Percentiles rank a stretch among this genome's conserved stretches.
Conservation (phyloP, 1,140 invertebrate genomes). For the Portunus trituberculatus region DNA sequence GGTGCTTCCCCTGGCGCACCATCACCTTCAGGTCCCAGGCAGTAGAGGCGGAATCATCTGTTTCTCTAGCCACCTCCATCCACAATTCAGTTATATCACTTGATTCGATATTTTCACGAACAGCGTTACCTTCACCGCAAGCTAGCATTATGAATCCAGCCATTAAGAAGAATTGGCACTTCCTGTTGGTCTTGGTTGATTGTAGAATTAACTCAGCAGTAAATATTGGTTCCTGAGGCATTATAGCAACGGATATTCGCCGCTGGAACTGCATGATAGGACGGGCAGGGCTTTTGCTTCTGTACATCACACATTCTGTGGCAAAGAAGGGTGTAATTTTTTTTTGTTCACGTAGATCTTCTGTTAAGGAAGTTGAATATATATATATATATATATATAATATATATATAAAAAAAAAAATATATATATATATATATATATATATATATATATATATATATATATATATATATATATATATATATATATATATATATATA, state of each 20-base stretch:
- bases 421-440: neutral
- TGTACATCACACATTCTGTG: neutral
- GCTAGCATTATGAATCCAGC: neutral
- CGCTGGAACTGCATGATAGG: constrained; percentile 12
- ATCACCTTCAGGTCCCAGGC: neutral
- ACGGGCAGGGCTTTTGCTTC: no score
- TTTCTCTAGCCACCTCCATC: neutral
- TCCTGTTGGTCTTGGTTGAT: neutral
- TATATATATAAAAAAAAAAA: neutral
- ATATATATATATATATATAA: no score
- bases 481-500: constrained; percentile 37
- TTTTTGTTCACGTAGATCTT: no score
- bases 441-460: neutral
- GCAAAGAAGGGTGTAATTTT: neutral
- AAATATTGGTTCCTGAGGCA: neutral
- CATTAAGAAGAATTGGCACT: neutral
- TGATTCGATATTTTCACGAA: neutral
- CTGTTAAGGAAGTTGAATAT: no score
- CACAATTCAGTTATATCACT: constrained; percentile 34
- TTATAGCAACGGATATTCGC: neutral
- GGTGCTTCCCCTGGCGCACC: constrained; percentile 12
- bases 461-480: constrained; percentile 28
- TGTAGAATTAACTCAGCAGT: neutral
- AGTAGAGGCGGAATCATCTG: neutral
- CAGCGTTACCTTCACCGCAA: neutral